These are phyloP conservation scores for Limnephilus marmoratus DNA, from an alignment of 2,888 invertebrate genomes.

Conservation along the genomic window DNA sequence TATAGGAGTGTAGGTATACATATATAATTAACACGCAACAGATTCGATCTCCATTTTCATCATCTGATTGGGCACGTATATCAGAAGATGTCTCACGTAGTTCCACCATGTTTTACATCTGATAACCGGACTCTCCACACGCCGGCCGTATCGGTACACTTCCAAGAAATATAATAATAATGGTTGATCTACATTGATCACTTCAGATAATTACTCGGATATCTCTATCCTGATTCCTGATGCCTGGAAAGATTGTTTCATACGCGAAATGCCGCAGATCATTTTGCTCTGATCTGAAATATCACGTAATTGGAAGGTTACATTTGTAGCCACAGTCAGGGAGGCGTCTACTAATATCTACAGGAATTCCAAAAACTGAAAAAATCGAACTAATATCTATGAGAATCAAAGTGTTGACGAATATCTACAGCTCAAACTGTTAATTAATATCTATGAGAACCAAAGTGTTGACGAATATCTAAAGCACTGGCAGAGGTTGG, in stretches of 20 bases:
- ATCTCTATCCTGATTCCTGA: neutral
- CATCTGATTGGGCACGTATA: neutral
- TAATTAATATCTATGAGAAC: too few relatives aligned
- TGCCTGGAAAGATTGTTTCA: neutral
- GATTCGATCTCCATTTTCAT: neutral
- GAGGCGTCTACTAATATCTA: too few relatives aligned
- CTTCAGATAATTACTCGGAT: neutral
- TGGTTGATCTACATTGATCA: conserved; percentile 44
- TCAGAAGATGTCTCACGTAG: neutral
- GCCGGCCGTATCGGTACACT: neutral
- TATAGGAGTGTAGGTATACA: too few relatives aligned
- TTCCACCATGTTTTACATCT: neutral
- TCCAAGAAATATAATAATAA: neutral
- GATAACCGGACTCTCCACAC: neutral
- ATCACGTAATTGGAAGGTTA: neutral
- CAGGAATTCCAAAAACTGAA: too few relatives aligned
- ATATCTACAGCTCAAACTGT: too few relatives aligned
- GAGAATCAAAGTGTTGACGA: too few relatives aligned
- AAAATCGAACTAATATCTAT: too few relatives aligned
- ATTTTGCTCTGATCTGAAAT: neutral
- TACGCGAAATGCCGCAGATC: neutral
- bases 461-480: too few relatives aligned
- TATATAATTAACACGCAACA: too few relatives aligned
- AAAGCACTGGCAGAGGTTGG: too few relatives aligned
- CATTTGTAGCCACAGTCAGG: neutral